Percentiles rank a stretch among this genome's conserved stretches.
Conservation (phyloP, 1,140 invertebrate species). For the Antheraea pernyi region DNA sequence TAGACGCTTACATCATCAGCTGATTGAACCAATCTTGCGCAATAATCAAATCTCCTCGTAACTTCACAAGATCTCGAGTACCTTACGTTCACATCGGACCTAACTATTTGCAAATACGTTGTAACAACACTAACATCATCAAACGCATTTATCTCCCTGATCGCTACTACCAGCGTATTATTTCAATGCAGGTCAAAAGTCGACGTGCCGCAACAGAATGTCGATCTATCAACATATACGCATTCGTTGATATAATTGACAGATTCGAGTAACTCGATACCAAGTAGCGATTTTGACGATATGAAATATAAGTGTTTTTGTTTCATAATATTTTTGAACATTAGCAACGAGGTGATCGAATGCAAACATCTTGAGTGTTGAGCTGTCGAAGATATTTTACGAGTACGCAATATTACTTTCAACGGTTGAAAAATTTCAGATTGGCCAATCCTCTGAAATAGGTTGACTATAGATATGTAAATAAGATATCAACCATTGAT, state of each 20-base stretch:
- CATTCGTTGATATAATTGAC: neutral
- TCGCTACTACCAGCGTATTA: neutral
- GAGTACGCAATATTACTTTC: neutral
- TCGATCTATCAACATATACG: slow-evolving; percentile 1
- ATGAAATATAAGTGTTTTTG: slow-evolving; percentile 3
- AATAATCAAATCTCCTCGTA: neutral
- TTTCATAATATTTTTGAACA: neutral
- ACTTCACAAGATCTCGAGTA: neutral
- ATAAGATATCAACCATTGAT: neutral
- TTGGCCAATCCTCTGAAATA: neutral
- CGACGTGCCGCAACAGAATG: neutral
- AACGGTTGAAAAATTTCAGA: neutral
- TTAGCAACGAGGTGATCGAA: neutral
- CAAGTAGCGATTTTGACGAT: neutral
- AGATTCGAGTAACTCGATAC: neutral
- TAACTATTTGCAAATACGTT: neutral
- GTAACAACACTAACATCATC: neutral
- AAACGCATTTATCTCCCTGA: neutral
- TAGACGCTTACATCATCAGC: no score
- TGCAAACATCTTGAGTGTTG: neutral
- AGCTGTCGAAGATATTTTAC: neutral
- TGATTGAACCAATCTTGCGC: neutral
- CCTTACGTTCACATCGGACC: neutral
- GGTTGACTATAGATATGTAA: no score
- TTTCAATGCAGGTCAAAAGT: slow-evolving; percentile 1